Evolutionary conservation across 2,113 vertebrate species (phyloP).

Genomic region (Mastomys natalensis): DNA sequence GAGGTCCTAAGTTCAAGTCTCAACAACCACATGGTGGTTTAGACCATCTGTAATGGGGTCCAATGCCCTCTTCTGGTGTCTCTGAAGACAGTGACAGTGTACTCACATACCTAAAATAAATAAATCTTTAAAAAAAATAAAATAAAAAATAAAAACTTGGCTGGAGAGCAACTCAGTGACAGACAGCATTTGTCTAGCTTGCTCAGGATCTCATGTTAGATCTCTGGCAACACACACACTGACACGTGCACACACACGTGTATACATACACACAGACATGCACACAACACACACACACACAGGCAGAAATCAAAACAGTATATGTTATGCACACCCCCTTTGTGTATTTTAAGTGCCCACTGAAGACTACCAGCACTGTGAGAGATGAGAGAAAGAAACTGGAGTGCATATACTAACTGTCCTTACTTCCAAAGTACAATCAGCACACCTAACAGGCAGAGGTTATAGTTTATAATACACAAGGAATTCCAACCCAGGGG

Average conservation of each 20-base stretch:
- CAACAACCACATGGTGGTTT: too few relatives aligned
- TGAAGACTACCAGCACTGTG: neutral
- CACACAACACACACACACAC: too few relatives aligned
- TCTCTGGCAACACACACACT: neutral
- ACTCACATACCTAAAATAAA: too few relatives aligned
- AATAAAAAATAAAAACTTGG: neutral
- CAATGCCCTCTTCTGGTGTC: too few relatives aligned
- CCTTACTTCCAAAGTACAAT: neutral
- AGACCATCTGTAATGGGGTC: too few relatives aligned
- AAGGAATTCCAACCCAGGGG: neutral
- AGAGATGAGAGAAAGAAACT: neutral
- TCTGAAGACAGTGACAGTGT: too few relatives aligned
- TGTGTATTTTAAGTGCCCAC: neutral
- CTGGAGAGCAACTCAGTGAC: neutral
- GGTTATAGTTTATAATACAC: conserved; percentile 29
- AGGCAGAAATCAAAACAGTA: neutral
- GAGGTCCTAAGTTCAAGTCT: too few relatives aligned
- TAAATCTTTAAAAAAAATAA: too few relatives aligned
- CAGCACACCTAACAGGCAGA: neutral
- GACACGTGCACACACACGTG: neutral
- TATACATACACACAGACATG: neutral
- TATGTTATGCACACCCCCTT: neutral
- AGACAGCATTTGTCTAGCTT: neutral
- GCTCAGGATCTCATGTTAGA: neutral
- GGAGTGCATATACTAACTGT: neutral